These are phyloP conservation scores for Pyxicephalus adspersus DNA, from an alignment of 2,113 vertebrate genomes.

Conservation along the genomic window DNA sequence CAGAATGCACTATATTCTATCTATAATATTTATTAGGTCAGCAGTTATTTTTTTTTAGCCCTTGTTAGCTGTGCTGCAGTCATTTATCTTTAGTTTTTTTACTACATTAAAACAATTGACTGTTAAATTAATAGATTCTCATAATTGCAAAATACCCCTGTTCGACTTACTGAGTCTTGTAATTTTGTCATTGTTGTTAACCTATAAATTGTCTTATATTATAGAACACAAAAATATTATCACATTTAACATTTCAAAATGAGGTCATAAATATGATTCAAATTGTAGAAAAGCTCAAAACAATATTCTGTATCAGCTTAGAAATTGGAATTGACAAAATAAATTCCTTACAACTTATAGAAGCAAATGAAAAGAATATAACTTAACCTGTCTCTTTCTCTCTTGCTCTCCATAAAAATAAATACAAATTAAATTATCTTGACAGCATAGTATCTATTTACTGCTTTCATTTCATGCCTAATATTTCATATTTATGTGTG, in stretches of 20 bases:
- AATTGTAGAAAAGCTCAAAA: conserved; percentile 8
- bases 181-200: conserved; percentile 25
- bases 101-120: too few species aligned
- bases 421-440: conserved; percentile 50
- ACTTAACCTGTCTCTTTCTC: conserved; percentile 15
- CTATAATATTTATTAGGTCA: too few species aligned
- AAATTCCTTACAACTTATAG: conserved; percentile 44
- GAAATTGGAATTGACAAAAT: conserved; percentile 44
- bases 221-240: conserved; percentile 8
- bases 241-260: conserved; percentile 7
- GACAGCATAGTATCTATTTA: conserved; percentile 42
- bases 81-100: too few species aligned
- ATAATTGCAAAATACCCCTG: background rate
- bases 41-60: too few species aligned
- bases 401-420: conserved; percentile 33
- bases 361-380: conserved; percentile 35
- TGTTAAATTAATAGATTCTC: too few species aligned
- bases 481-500: conserved; percentile 49
- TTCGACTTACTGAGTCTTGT: background rate
- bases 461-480: conserved; percentile 46
- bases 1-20: too few species aligned
- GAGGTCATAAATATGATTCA: conserved; percentile 36
- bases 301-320: conserved; percentile 10
- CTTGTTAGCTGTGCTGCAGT: too few species aligned
- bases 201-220: conserved; percentile 22